Evolutionary conservation across 2,888 invertebrate genomes (phyloP).

Genomic region (Heliconius sara): DNA sequence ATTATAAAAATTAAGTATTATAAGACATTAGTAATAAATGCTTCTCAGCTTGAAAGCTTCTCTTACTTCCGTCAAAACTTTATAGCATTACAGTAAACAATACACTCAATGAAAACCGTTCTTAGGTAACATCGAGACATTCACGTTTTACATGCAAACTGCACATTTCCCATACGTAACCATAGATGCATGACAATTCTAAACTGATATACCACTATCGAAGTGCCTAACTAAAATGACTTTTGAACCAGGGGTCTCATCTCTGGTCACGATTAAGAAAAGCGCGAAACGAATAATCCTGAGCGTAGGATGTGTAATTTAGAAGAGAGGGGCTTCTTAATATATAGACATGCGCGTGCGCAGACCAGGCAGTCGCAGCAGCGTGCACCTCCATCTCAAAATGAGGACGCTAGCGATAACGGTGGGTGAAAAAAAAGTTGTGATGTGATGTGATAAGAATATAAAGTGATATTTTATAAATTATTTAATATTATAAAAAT

Average conservation of each 20-base stretch:
- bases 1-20: no score
- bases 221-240: constrained; percentile 37
- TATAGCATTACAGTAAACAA: not conserved
- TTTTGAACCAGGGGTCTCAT: constrained; percentile 47
- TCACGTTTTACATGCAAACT: not conserved
- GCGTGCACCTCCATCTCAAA: constrained; percentile 64
- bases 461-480: constrained; percentile 9
- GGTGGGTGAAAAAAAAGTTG: constrained; percentile 63
- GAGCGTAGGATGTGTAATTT: constrained; percentile 47
- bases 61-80: not conserved
- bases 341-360: constrained; percentile 63
- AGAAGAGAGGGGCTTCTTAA: constrained; percentile 68
- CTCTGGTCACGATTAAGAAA: constrained; percentile 51
- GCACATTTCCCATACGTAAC: constrained; percentile 25
- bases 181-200: not conserved
- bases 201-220: not conserved
- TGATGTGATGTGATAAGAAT: constrained; percentile 52
- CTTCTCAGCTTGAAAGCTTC: not conserved
- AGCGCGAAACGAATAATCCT: constrained; percentile 50
- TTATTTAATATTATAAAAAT: not conserved
- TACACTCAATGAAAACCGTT: not conserved
- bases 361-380: constrained; percentile 65
- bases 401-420: constrained; percentile 75
- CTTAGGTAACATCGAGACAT: constrained; percentile 7
- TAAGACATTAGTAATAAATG: no score